Evolutionary conservation across 2,113 vertebrate species (phyloP).

Genomic region (Piaya cayana): DNA sequence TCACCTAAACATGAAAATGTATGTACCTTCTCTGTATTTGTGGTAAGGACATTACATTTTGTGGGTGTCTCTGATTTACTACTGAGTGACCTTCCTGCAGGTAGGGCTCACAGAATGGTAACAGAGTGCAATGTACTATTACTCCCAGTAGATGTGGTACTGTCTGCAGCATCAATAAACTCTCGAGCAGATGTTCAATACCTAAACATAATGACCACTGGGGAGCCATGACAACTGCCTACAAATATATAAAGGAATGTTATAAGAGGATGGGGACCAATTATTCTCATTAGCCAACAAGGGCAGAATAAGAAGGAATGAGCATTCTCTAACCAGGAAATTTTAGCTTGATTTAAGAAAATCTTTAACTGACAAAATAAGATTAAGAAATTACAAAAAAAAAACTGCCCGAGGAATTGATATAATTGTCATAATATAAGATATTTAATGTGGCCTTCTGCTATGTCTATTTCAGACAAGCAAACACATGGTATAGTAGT

Average conservation of each 20-base stretch:
- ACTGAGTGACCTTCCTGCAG: conserved; percentile 26
- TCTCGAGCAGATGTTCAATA: conserved; percentile 68
- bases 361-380: not conserved
- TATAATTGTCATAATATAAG: not conserved
- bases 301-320: conserved; percentile 10
- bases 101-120: conserved; percentile 2
- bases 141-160: not conserved
- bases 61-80: not conserved
- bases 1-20: not conserved
- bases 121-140: not conserved
- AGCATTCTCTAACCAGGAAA: not conserved
- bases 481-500: not conserved
- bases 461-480: not conserved
- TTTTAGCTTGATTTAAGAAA: not conserved
- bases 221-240: conserved; percentile 44
- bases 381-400: not conserved
- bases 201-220: conserved; percentile 54
- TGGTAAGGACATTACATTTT: not conserved
- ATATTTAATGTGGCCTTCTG: not conserved
- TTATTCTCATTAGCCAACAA: conserved; percentile 57
- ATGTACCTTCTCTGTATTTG: not conserved
- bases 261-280: conserved; percentile 17
- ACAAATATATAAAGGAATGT: conserved; percentile 53
- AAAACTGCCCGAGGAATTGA: not conserved
- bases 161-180: conserved; percentile 48